Conservation (phyloP, 2,888 invertebrate genomes). For the Hydrotaea diabolus region DNA sequence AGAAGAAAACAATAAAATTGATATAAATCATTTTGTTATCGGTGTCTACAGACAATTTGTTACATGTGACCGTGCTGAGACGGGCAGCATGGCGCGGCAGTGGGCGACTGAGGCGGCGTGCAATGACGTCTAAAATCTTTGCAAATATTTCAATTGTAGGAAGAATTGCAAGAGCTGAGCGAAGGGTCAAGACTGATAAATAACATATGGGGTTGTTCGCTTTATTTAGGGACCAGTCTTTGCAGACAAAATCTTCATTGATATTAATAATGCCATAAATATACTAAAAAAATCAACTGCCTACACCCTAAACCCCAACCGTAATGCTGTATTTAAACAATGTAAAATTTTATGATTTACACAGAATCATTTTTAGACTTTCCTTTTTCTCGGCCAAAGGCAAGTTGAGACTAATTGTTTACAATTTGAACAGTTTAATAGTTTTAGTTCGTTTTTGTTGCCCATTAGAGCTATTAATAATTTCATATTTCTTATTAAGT, state of each 20-base stretch:
- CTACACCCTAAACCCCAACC: background rate
- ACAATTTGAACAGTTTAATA: conserved; percentile 57
- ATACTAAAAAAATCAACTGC: background rate
- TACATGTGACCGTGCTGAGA: conserved; percentile 9
- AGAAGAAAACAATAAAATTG: conserved; percentile 25
- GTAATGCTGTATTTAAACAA: conserved; percentile 15
- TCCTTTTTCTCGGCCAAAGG: background rate
- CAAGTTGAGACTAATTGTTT: conserved; percentile 56
- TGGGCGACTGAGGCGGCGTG: no score
- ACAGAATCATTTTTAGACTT: background rate
- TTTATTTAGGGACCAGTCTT: no score
- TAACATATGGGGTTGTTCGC: background rate
- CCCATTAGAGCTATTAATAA: conserved; percentile 52
- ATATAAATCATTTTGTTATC: conserved; percentile 19
- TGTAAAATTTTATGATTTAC: conserved; percentile 20
- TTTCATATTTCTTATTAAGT: background rate
- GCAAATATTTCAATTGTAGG: no score
- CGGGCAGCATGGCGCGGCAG: no score
- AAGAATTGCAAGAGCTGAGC: no score
- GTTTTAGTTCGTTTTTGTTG: conserved; percentile 25
- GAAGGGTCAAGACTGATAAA: background rate
- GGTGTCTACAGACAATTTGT: conserved; percentile 5
- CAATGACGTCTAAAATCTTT: no score
- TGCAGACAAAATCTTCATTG: no score
- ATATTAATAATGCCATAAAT: background rate